Base-by-base conservation (phyloP, 2,888 invertebrate species). In the Exephanes ischioxanthus region DNA sequence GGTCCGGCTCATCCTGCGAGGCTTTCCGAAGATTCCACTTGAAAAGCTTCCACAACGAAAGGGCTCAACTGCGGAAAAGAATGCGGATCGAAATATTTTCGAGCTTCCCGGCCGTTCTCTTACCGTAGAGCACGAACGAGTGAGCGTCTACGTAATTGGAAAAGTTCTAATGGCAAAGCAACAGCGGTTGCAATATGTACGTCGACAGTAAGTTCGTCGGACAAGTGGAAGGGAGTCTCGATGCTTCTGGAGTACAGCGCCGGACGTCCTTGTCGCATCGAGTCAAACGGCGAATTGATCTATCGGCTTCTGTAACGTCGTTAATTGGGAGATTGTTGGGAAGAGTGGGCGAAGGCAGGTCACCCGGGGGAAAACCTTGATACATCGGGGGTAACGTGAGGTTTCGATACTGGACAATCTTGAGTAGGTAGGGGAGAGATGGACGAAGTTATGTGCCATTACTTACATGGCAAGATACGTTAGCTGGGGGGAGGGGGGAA, bases 41-140 rank as follows among this genome's bases (percentile, higher is more conserved):
- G 85, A 76, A 79, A 79, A 82, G 85, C 79, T 85, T 75, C 51
- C 66, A 67, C 75, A 51, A 22, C 76, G 71, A 82, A 79, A 78
- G 67, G 71, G 58, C 26, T 26, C 58, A 26, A 66, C 55, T 55
- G 51, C 41, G 41, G 58, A 16, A 71, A 76, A 82, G 82, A 85
- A 85, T 79, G 79, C 75, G 51, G 41, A 82, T 70, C 79, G 85
- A 85, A 85, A 85, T 82, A 85, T 85, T 76, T 82, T 76, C 63
- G 11, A 22, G 45, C 66, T 66, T 7, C 45, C 33, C 30, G 4
- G 33, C 58, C 33, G 19, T 70, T 76, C 58, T 48, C 58, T 14
- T 58, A 53, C 14, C 22, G 16, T 48, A 19, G 63, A 14, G 26
- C 30, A 22, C 63, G 66, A 71, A 71, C 75, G 71, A 76, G 71